These are phyloP conservation scores for Oryzaephilus surinamensis DNA, from an alignment of 1,140 invertebrate species.

Conservation along the genomic window DNA sequence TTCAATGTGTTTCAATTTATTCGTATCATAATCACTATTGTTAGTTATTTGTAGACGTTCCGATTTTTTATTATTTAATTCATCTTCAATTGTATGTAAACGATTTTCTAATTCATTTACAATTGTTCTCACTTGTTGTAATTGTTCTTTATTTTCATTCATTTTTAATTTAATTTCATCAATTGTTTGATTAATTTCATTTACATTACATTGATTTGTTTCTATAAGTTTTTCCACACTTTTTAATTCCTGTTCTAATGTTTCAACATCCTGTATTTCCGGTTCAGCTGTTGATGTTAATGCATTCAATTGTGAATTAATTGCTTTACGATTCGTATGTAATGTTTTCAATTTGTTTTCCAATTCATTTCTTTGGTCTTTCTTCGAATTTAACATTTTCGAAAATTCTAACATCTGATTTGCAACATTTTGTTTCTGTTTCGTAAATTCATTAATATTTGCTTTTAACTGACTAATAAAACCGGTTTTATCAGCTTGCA, in stretches of 20 bases:
- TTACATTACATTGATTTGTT: no score
- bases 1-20: no score
- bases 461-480: constrained; percentile 12
- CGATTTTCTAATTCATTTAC: no score
- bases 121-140: background rate
- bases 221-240: no score
- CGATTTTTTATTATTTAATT: no score
- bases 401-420: no score
- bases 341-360: constrained; percentile 9
- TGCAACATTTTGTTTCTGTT: constrained; percentile 10
- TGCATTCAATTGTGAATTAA: constrained; percentile 12
- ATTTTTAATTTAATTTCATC: no score
- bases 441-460: constrained; percentile 13
- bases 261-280: constrained; percentile 35
- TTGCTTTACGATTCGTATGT: constrained; percentile 18
- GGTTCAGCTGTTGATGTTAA: constrained; percentile 26
- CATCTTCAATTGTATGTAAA: no score
- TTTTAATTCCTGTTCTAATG: constrained; percentile 35
- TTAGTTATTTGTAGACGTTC: no score
- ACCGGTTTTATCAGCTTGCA: constrained; percentile 54
- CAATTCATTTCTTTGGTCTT: constrained; percentile 10
- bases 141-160: background rate
- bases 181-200: no score
- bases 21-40: no score
- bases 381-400: no score